Evolutionary conservation across 2,888 invertebrate genomes (phyloP), one percentile per base, ranked within the genome.

Genomic region (Brachypalpus laphriformis): DNA sequence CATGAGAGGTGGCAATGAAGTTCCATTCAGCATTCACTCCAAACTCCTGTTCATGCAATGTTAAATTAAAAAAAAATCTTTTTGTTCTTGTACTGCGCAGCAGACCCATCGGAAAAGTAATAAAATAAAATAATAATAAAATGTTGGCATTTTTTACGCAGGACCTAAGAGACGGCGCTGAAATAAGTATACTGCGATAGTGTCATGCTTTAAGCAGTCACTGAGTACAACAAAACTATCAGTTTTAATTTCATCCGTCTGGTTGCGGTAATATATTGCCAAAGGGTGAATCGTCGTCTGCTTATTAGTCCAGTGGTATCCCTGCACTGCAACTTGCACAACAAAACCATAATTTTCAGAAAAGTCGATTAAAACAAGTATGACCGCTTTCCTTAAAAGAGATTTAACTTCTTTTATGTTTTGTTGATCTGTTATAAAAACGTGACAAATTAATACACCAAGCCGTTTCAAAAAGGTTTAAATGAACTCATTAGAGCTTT

Each of bases 1-100:
- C 61, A 42, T 75, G 75, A 2, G 70, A 57, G 11, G 82, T 82
- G 20, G 82, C 57, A 59, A 75, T 61, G 45, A 80, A 80, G 49
- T 80, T 72, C 80, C 80, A 72, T 25, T 80, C 80, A 40, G 72
- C 80, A 22, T 14, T 6, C 9, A 80, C 31, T 42, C 56, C 63
- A 56, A 80, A 74, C 25, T 80, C 72, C 22, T 65, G 47, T 74
- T 65, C 37, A 66, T 80, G 57, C 28, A 61, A 42, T 18, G 16
- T 49, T 25, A 80, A 28, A 74, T 74, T 74, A 18, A 40, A 20
- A 51, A n/a, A 70, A 54, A 63, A 49, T 61, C 47, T 74, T 74
- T 61, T 40, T 61, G 51, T 70, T 78, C 31, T 70, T 40, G 65
- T 56, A 65, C 40, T 25, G 25, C 25, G 25, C 25, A 75, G 25